These are phyloP conservation scores for Drosophila neotestacea DNA, from an alignment of 2,888 invertebrate genomes.

Conservation along the genomic window DNA sequence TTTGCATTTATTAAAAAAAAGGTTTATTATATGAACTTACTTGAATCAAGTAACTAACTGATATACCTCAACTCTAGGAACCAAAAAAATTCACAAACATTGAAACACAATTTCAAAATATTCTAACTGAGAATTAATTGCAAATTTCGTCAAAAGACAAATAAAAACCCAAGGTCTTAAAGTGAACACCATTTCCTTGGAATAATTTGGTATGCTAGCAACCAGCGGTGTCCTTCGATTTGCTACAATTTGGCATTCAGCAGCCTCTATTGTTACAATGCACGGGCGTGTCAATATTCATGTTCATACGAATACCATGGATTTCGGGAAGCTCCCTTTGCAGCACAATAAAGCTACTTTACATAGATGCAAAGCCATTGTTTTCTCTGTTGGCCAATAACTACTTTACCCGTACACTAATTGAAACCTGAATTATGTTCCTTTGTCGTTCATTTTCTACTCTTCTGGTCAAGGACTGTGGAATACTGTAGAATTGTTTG, in stretches of 20 bases:
- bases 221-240: background rate
- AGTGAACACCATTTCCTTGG: slow-evolving; percentile 1
- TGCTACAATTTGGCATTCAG: slow-evolving; percentile 5
- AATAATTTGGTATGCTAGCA: background rate
- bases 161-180: background rate
- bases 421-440: background rate
- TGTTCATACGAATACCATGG: background rate
- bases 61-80: background rate
- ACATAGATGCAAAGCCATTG: background rate
- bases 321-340: background rate
- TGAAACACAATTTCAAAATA: background rate
- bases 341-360: background rate
- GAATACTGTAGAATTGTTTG: background rate
- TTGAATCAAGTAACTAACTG: background rate
- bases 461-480: too few species aligned
- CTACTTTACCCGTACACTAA: background rate
- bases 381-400: background rate
- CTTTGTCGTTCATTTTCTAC: too few species aligned
- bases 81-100: too few species aligned
- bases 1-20: too few species aligned
- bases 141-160: background rate
- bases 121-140: background rate
- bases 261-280: slow-evolving; percentile 12
- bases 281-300: background rate
- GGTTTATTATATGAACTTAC: too few species aligned